These are phyloP conservation scores for Galeopsomyia nigrocyanea DNA, from an alignment of 2,888 invertebrate genomes.

Conservation along the genomic window DNA sequence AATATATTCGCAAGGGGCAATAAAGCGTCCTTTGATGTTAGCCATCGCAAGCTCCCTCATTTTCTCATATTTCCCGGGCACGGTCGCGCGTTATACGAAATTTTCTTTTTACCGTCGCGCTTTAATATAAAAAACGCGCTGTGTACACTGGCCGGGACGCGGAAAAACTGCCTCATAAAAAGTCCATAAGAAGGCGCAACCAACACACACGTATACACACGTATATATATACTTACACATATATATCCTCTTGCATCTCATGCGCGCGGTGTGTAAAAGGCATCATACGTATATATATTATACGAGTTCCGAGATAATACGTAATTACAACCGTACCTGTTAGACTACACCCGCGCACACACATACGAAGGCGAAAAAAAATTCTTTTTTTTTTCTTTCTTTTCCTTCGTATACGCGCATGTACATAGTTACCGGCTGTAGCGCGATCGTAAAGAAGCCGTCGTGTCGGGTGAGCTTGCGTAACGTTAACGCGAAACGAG, in stretches of 20 bases:
- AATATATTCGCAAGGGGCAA: constrained; percentile 18
- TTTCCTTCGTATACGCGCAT: neutral
- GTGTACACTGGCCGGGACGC: neutral
- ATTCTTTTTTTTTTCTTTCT: constrained; percentile 50
- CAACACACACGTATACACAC: neutral
- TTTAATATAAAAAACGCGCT: constrained; percentile 16
- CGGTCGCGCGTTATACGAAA: constrained; percentile 36
- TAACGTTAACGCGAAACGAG: constrained; percentile 60
- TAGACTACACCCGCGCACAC: no score
- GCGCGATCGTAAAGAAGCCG: constrained; percentile 59
- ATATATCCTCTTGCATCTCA: neutral
- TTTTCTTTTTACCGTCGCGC: constrained; percentile 21
- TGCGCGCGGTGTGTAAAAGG: no score
- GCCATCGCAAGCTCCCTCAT: constrained; percentile 19
- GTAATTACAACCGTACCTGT: constrained; percentile 31
- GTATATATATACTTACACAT: neutral
- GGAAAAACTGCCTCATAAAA: constrained; percentile 37
- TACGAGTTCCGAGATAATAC: constrained; percentile 34
- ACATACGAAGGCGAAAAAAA: constrained; percentile 48
- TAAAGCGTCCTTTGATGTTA: constrained; percentile 40
- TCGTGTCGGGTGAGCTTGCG: constrained; percentile 57
- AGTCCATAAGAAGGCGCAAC: constrained; percentile 26
- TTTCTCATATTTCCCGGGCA: constrained; percentile 10
- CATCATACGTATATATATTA: neutral
- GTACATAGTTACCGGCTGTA: constrained; percentile 29